Evolutionary conservation across 1,140 invertebrate genomes (phyloP).

Genomic region (Drosophila ercepeae): DNA sequence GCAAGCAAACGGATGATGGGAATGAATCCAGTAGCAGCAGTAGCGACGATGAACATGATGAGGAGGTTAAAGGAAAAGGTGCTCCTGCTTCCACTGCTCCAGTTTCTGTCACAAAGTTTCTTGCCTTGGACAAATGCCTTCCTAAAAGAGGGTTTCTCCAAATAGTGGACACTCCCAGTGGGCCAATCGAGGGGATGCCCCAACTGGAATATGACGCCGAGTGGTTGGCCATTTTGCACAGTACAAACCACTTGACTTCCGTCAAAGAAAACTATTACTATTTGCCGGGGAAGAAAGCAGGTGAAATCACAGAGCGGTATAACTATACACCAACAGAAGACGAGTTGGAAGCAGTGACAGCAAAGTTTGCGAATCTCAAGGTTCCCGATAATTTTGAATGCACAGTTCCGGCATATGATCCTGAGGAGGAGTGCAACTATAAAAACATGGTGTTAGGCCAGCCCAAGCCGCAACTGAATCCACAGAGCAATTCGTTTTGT

Average conservation of each 20-base stretch:
- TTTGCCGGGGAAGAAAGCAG: slow-evolving; percentile 90
- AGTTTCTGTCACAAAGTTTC: slow-evolving; percentile 90
- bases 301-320: slow-evolving; percentile 86
- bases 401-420: slow-evolving; percentile 88
- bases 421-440: slow-evolving; percentile 69
- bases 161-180: slow-evolving; percentile 85
- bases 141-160: slow-evolving; percentile 94
- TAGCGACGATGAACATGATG: slow-evolving; percentile 48
- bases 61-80: background rate
- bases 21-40: slow-evolving; percentile 30
- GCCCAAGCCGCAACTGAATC: slow-evolving; percentile 87
- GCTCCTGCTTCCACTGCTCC: background rate
- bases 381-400: slow-evolving; percentile 90
- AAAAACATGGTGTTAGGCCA: slow-evolving; percentile 72
- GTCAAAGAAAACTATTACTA: slow-evolving; percentile 88
- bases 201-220: slow-evolving; percentile 94
- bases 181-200: slow-evolving; percentile 82
- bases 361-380: slow-evolving; percentile 88
- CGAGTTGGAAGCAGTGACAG: slow-evolving; percentile 88
- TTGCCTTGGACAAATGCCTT: slow-evolving; percentile 98
- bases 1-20: background rate
- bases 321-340: slow-evolving; percentile 90
- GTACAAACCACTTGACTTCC: slow-evolving; percentile 94
- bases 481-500: slow-evolving; percentile 93
- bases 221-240: slow-evolving; percentile 94